These are phyloP conservation scores for Furcifer pardalis DNA, from an alignment of 2,797 vertebrate species.

Conservation along the genomic window DNA sequence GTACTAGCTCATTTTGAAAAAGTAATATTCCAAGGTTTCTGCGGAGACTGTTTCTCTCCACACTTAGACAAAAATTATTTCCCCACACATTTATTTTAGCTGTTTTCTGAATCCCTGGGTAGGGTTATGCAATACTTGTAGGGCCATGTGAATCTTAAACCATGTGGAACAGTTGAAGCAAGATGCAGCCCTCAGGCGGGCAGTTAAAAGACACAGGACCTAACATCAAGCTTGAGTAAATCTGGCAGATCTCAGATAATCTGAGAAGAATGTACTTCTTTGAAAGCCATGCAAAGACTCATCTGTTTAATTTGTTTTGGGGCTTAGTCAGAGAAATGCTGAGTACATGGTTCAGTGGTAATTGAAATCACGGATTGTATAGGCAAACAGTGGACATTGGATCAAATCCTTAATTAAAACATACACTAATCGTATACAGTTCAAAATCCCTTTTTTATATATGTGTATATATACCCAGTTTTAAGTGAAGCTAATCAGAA, in stretches of 20 bases:
- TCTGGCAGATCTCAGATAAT: slow-evolving; percentile 34
- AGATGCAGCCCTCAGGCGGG: not conserved
- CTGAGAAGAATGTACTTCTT: slow-evolving; percentile 21
- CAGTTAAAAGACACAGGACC: not conserved
- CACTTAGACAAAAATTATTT: too few relatives aligned
- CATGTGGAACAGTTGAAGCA: not conserved
- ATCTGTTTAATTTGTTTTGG: slow-evolving; percentile 33
- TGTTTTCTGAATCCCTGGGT: not conserved
- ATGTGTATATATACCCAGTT: slow-evolving; percentile 16
- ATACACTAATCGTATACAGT: slow-evolving; percentile 22
- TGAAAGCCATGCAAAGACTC: slow-evolving; percentile 21
- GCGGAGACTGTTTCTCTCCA: too few relatives aligned
- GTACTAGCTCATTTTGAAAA: too few relatives aligned
- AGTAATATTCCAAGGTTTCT: too few relatives aligned
- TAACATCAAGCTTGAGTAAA: slow-evolving; percentile 17
- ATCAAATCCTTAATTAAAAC: slow-evolving; percentile 37
- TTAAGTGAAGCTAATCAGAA: slow-evolving; percentile 26
- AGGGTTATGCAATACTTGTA: not conserved
- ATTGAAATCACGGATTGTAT: slow-evolving; percentile 23
- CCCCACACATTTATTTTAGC: not conserved
- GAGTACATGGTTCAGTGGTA: slow-evolving; percentile 25
- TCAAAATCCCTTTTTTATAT: slow-evolving; percentile 11
- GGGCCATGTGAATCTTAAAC: not conserved
- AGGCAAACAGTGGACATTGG: slow-evolving; percentile 18
- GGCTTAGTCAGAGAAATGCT: slow-evolving; percentile 24